Conservation (phyloP, 2,888 invertebrate genomes). For the Alcis repandata region DNA sequence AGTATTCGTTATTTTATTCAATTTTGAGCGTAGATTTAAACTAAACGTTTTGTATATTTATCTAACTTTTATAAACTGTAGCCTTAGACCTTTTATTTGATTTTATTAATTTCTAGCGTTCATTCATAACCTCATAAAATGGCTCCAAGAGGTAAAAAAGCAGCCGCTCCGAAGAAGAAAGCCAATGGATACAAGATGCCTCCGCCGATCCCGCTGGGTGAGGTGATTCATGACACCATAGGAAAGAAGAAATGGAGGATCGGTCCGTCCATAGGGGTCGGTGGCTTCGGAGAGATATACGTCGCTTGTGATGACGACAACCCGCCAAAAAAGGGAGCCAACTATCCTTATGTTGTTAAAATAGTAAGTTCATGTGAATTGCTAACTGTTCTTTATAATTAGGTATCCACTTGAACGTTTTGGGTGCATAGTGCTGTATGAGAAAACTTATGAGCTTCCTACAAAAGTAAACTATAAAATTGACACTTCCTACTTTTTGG, state of each 20-base stretch:
- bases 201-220: conserved; percentile 91
- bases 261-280: conserved; percentile 95
- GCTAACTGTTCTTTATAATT: background rate
- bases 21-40: too few relatives aligned
- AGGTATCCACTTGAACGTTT: background rate
- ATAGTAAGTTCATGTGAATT: conserved; percentile 87
- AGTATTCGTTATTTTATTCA: too few relatives aligned
- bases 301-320: conserved; percentile 89
- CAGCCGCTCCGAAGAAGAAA: conserved; percentile 74
- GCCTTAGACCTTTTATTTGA: background rate
- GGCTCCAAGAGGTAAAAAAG: conserved; percentile 64
- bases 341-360: conserved; percentile 91
- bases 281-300: conserved; percentile 98
- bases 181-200: conserved; percentile 87
- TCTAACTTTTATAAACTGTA: background rate
- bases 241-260: conserved; percentile 94
- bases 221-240: conserved; percentile 90
- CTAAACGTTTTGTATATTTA: background rate
- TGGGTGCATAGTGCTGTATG: background rate
- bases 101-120: background rate
- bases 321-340: conserved; percentile 78
- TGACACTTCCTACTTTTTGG: too few relatives aligned
- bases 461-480: too few relatives aligned
- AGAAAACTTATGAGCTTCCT: too few relatives aligned
- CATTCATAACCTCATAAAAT: conserved; percentile 21